Percentiles rank a stretch among this genome's conserved stretches.
Evolutionary conservation across 35 echinoderm and acorn worm genomes (phyloP).

Genomic region (Apostichopus japonicus): DNA sequence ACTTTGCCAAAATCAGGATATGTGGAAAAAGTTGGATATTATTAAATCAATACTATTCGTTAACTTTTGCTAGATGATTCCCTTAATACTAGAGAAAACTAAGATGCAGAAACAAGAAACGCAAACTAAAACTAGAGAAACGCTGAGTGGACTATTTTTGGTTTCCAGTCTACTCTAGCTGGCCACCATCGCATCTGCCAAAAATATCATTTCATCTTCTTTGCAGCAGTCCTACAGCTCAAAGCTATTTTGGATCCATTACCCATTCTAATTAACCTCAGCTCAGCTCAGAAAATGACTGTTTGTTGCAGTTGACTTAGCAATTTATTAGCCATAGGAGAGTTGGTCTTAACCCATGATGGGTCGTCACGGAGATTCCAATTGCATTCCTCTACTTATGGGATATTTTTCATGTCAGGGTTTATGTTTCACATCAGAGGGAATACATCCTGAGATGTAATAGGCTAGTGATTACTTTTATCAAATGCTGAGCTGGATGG

Average conservation of each 20-base stretch:
- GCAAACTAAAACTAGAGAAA: too few relatives aligned
- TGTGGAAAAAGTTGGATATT: too few relatives aligned
- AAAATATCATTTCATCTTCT: background rate
- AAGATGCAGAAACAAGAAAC: too few relatives aligned
- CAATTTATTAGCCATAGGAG: background rate
- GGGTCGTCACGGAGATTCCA: conserved; percentile 13
- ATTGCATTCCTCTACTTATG: conserved; percentile 30
- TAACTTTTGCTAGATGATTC: too few relatives aligned
- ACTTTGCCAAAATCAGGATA: too few relatives aligned
- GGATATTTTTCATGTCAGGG: background rate
- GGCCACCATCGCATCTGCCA: background rate
- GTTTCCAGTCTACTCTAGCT: background rate
- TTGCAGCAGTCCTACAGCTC: background rate
- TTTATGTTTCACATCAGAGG: background rate
- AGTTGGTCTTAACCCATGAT: background rate
- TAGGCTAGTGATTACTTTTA: too few relatives aligned
- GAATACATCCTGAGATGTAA: background rate
- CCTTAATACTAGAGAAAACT: too few relatives aligned
- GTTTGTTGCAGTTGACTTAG: background rate
- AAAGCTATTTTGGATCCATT: conserved; percentile 26
- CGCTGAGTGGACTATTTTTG: too few relatives aligned
- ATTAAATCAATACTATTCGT: too few relatives aligned
- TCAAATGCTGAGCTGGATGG: too few relatives aligned
- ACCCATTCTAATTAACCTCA: conserved; percentile 10
- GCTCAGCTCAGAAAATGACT: background rate